These are phyloP conservation scores for Caloenas nicobarica DNA, from an alignment of 2,113 vertebrate species.

Conservation along the genomic window DNA sequence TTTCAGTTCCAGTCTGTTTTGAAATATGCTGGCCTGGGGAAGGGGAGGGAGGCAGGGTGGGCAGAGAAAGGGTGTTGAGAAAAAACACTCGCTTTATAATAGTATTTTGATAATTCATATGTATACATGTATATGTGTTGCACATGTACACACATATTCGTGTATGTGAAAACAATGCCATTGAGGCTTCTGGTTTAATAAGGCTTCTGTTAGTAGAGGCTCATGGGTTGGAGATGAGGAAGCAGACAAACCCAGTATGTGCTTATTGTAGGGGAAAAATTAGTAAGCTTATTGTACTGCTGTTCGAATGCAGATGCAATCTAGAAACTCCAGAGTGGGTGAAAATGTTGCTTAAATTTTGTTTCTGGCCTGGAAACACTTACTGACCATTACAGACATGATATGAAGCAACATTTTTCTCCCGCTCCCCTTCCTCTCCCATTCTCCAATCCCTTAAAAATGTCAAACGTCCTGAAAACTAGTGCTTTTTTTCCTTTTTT, in stretches of 20 bases:
- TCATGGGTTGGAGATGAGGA: neutral
- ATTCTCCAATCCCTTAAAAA: neutral
- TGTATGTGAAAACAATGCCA: neutral
- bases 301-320: neutral
- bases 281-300: slow-evolving; percentile 31
- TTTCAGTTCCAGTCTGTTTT: neutral
- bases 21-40: slow-evolving; percentile 20
- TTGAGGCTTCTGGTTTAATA: neutral
- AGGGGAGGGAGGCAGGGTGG: slow-evolving; percentile 18
- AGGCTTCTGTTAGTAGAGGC: neutral
- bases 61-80: neutral
- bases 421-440: neutral
- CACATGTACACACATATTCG: neutral
- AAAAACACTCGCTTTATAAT: neutral
- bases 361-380: neutral
- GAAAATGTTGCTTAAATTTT: slow-evolving; percentile 10
- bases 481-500: neutral
- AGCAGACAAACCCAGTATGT: neutral
- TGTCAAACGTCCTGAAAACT: neutral
- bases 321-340: slow-evolving; percentile 10
- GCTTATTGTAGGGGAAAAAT: neutral
- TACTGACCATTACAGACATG: neutral
- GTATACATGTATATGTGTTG: neutral
- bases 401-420: slow-evolving; percentile 18
- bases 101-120: neutral